phyloP scores from a whole-genome alignment of 1,140 invertebrate species.

The Papilio helenus region DNA sequence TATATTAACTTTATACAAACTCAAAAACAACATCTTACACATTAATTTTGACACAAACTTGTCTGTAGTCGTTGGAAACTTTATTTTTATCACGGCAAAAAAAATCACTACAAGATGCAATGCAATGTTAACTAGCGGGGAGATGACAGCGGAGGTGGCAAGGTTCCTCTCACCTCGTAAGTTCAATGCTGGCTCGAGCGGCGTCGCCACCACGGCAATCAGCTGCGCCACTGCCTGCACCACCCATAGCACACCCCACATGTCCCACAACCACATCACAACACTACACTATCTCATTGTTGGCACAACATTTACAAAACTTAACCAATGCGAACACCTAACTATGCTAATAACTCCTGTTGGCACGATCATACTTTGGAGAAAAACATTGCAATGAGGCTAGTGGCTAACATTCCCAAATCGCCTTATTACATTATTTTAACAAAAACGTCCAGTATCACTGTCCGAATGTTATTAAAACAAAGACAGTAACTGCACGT shows the following conservation, averaged over 20 bases:
- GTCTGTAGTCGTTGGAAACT: neutral
- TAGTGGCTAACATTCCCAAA: constrained; percentile 47
- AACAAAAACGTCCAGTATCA: constrained; percentile 58
- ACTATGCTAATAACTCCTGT: constrained; percentile 77
- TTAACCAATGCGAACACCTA: constrained; percentile 79
- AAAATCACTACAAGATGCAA: constrained; percentile 48
- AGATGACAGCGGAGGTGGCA: constrained; percentile 62
- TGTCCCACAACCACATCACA: constrained; percentile 82
- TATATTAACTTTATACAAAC: neutral
- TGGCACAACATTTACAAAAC: constrained; percentile 80
- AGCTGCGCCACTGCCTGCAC: constrained; percentile 69
- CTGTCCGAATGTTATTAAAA: constrained; percentile 69
- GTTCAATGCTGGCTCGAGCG: constrained; percentile 68
- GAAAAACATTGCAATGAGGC: constrained; percentile 69
- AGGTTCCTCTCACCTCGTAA: constrained; percentile 74
- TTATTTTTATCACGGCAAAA: neutral
- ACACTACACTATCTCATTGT: constrained; percentile 82
- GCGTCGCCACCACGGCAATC: constrained; percentile 62
- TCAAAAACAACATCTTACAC: neutral
- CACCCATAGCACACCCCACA: constrained; percentile 77
- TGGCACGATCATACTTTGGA: constrained; percentile 81
- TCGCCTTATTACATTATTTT: constrained; percentile 71
- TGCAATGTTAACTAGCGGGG: constrained; percentile 56
- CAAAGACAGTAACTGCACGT: constrained; percentile 80
- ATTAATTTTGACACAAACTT: neutral